These are phyloP conservation scores for Tenthredo distinguenda DNA, from an alignment of 2,888 invertebrate species.

Conservation along the genomic window DNA sequence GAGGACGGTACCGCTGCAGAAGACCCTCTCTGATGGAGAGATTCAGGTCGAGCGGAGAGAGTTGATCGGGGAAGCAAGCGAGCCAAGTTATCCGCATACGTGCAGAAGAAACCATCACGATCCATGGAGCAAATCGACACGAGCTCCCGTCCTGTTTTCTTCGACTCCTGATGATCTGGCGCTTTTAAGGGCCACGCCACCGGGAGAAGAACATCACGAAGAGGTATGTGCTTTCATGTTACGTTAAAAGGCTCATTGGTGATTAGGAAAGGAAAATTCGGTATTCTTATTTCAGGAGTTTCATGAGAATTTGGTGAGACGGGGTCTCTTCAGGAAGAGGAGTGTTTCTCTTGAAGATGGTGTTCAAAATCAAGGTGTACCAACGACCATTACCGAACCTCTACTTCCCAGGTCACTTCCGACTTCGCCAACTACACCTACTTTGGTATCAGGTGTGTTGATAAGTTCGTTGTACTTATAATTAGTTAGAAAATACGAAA, in stretches of 20 bases:
- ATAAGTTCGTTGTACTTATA: neutral
- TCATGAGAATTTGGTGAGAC: slow-evolving; percentile 89
- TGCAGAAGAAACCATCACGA: slow-evolving; percentile 75
- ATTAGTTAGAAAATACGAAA: neutral
- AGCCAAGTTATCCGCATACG: slow-evolving; percentile 76
- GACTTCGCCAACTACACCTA: slow-evolving; percentile 81
- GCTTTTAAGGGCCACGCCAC: slow-evolving; percentile 69
- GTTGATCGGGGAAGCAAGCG: slow-evolving; percentile 76
- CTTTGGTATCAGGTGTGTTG: slow-evolving; percentile 66
- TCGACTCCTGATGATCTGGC: slow-evolving; percentile 76
- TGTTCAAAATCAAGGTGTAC: slow-evolving; percentile 69
- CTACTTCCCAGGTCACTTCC: slow-evolving; percentile 82
- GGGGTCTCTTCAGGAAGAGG: slow-evolving; percentile 87
- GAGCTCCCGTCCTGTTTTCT: slow-evolving; percentile 75
- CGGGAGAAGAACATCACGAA: slow-evolving; percentile 73
- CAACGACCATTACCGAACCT: slow-evolving; percentile 73
- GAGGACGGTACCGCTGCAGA: slow-evolving; percentile 81
- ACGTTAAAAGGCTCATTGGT: neutral
- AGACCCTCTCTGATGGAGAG: slow-evolving; percentile 91
- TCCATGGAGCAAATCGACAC: slow-evolving; percentile 71
- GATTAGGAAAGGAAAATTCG: neutral
- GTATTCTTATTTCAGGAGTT: slow-evolving; percentile 81
- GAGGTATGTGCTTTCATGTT: slow-evolving; percentile 65
- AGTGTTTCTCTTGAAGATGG: slow-evolving; percentile 86
- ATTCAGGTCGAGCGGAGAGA: slow-evolving; percentile 81